Base-by-base conservation (phyloP, 2,797 vertebrate genomes). In the Mormyrops boulengeri region DNA sequence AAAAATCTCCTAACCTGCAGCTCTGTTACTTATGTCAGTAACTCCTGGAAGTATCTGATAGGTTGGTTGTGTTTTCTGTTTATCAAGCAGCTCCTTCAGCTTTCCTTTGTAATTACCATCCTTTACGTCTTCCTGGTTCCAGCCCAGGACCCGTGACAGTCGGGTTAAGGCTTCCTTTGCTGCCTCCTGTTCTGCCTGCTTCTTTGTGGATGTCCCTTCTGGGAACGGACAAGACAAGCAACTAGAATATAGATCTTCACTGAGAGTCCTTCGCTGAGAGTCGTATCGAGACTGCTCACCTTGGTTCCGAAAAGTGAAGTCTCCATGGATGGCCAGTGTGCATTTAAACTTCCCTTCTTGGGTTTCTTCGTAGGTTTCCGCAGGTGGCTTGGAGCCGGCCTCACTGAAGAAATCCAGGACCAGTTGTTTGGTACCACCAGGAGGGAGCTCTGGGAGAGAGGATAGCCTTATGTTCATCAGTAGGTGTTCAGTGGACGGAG, bases 31-130 rank as follows among this genome's bases (percentile, higher is more conserved):
- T 80, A 55, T 38, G 2, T 87, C 89, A 49, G 44, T 52, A 19
- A 30, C 80, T 53, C n/a, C 17, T 34, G 19, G 8, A 9, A 86
- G 9, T 55, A 3, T 53, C 8, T 57, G 19, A 77, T 91, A 92
- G 38, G 47, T 8, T 60, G 89, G 88, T 41, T 4, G 0, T 57
- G 8, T 22, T 38, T 62, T 85, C 82, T 91, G 89, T 53, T 89
- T 91, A 6, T 0, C 87, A 44, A 92, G 77, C 47, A 91, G 66
- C 69, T 92, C 91, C 66, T 91, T 89, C 22, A 92, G 91, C 50
- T 19, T 89, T 11, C 91, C 91, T 60, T 91, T 92, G 77, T 90
- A 91, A 89, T 91, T 92, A 85, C 88, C 90, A 88, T 90, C 88
- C 30, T 87, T 86, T 26, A 41, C 47, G 22, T 85, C 38, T 12